phyloP scores from a whole-genome alignment of 2,113 vertebrate species.

The Campylomormyrus numenius region DNA sequence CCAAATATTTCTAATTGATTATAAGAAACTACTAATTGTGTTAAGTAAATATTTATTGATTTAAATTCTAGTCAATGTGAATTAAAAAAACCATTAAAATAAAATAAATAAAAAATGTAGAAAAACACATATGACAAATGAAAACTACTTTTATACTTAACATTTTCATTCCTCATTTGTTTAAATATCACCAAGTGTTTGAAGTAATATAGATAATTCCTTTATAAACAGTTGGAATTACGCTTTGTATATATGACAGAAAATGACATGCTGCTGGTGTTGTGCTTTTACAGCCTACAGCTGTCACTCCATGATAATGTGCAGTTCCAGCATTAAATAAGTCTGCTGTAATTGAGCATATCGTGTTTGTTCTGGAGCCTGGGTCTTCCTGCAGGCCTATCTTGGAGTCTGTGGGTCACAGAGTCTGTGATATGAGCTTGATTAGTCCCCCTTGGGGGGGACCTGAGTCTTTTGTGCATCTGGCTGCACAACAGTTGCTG shows the following conservation, averaged over 20 bases:
- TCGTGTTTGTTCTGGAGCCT: slow-evolving; percentile 6
- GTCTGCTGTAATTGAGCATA: background rate
- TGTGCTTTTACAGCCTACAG: background rate
- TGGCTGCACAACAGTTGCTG: background rate
- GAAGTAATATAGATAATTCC: background rate
- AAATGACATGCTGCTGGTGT: background rate
- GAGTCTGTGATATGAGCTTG: background rate
- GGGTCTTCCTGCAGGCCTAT: background rate
- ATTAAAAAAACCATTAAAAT: background rate
- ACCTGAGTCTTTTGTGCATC: background rate
- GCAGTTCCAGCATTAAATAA: background rate
- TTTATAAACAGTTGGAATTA: background rate
- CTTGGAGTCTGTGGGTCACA: background rate
- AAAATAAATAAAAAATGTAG: background rate
- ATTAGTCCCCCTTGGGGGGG: background rate
- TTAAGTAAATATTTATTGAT: background rate
- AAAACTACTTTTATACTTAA: background rate
- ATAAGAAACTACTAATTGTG: background rate
- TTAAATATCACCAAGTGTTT: background rate
- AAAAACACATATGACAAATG: background rate
- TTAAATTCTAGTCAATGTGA: background rate
- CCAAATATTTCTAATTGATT: background rate
- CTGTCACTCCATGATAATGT: background rate
- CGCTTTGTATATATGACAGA: background rate
- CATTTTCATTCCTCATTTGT: background rate